Base-by-base conservation (phyloP, 2,888 invertebrate species). In the Nemurella pictetii region DNA sequence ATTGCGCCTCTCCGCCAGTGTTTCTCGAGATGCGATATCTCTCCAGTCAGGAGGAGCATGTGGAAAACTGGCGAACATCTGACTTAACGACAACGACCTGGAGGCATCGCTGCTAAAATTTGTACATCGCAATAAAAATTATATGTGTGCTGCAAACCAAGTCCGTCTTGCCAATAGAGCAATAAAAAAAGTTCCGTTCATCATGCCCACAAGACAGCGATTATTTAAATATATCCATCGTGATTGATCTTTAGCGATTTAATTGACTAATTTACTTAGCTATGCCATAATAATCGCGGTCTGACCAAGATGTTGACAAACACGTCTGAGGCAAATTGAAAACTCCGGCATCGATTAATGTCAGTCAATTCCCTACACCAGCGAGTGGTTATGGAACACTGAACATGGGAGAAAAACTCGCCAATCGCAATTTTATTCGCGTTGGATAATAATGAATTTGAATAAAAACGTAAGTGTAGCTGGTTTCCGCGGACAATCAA, bases 291-390 rank as follows among this genome's bases (percentile, higher is more conserved):
- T 78, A 78, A 78, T 78, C 55, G 20, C 15, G 20, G 55, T 55
- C 55, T 20, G 3, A 55, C 55, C 55, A 20, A 55, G 55, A 78
- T 78, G 78, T 78, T 78, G 78, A 78, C 78, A 78, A 78, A 78
- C 78, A 78, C 78, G 78, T 78, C 28, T 78, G 5, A 20, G 29
- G 78, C 30, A 78, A 78, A 78, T 78, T 78, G 78, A 78, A 78
- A 78, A 78, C 78, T 78, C n/a, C 12, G 28, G 15, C 26, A 78
- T 30, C 78, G 78, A 78, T 78, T 78, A 78, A 29, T n/a, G 78
- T 78, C 78, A 78, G 78, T 78, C 78, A 78, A 78, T n/a, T 30
- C n/a, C 75, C 26, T n/a, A n/a, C n/a, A n/a, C n/a, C n/a, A n/a
- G 4, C n/a, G 55, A 12, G 55, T 20, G 30, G 78, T n/a, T 78